Evolutionary conservation across 2,888 invertebrate species (phyloP).

Genomic region (Synanthedon formicaeformis): DNA sequence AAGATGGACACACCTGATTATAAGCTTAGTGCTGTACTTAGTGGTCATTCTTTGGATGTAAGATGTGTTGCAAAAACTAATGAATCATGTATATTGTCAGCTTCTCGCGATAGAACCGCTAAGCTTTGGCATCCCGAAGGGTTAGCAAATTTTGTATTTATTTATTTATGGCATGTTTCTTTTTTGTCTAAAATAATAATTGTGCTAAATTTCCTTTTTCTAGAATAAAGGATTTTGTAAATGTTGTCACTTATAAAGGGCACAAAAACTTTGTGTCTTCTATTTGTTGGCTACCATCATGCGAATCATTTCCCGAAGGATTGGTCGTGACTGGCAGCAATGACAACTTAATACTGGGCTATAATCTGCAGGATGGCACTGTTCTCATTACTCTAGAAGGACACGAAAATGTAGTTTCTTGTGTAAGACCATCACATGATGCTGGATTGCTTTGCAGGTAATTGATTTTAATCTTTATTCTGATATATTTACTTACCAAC

Average conservation of each 20-base stretch:
- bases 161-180: neutral
- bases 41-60: slow-evolving; percentile 88
- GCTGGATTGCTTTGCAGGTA: slow-evolving; percentile 57
- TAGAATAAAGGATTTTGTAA: slow-evolving; percentile 73
- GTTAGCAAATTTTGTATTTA: slow-evolving; percentile 32
- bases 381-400: slow-evolving; percentile 80
- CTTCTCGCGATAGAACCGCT: slow-evolving; percentile 89
- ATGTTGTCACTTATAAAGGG: slow-evolving; percentile 78
- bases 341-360: slow-evolving; percentile 86
- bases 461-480: slow-evolving; percentile 4
- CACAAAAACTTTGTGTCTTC: slow-evolving; percentile 89
- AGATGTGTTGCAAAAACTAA: slow-evolving; percentile 76
- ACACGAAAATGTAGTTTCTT: slow-evolving; percentile 80
- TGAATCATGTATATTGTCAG: slow-evolving; percentile 83
- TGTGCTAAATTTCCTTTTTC: slow-evolving; percentile 10
- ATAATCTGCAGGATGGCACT: slow-evolving; percentile 76
- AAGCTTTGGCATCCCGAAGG: slow-evolving; percentile 87
- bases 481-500: neutral
- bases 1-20: slow-evolving; percentile 71
- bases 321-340: slow-evolving; percentile 90
- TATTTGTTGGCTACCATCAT: slow-evolving; percentile 81
- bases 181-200: neutral
- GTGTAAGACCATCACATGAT: slow-evolving; percentile 49
- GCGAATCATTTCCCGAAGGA: slow-evolving; percentile 77
- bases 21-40: slow-evolving; percentile 82